These are phyloP conservation scores for Propithecus deckenii DNA, from an alignment of 2,797 vertebrate species.

Conservation along the genomic window DNA sequence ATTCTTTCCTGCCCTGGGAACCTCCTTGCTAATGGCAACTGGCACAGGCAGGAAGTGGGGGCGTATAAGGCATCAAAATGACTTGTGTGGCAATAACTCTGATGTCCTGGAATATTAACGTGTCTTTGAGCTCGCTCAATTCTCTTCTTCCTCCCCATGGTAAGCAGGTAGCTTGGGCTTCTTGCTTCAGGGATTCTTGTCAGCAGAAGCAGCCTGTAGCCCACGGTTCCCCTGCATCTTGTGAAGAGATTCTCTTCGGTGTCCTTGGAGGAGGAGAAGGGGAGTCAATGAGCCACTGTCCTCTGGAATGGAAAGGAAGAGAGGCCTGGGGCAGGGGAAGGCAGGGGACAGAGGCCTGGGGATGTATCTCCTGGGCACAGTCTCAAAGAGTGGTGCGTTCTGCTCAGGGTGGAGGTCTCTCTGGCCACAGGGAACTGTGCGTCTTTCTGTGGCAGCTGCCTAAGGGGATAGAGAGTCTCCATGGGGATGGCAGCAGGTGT, in stretches of 20 bases:
- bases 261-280: neutral
- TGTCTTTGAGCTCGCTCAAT: neutral
- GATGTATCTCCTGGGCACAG: neutral
- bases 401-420: neutral
- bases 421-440: neutral
- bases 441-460: neutral
- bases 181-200: neutral
- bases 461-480: neutral
- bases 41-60: neutral
- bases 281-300: neutral
- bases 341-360: neutral
- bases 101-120: conserved; percentile 7
- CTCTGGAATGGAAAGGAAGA: neutral
- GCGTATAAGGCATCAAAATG: neutral
- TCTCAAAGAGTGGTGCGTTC: neutral
- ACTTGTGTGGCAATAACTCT: neutral
- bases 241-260: neutral
- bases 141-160: neutral
- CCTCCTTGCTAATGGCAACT: neutral
- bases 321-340: neutral
- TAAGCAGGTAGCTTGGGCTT: neutral
- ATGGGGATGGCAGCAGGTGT: neutral
- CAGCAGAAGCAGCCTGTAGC: neutral
- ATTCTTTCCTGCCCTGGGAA: neutral
- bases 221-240: neutral